A percentile compares a stretch with the other conserved stretches of the same genome.
Conservation (phyloP, 1,140 invertebrate genomes). For the Trichogramma pretiosum region DNA sequence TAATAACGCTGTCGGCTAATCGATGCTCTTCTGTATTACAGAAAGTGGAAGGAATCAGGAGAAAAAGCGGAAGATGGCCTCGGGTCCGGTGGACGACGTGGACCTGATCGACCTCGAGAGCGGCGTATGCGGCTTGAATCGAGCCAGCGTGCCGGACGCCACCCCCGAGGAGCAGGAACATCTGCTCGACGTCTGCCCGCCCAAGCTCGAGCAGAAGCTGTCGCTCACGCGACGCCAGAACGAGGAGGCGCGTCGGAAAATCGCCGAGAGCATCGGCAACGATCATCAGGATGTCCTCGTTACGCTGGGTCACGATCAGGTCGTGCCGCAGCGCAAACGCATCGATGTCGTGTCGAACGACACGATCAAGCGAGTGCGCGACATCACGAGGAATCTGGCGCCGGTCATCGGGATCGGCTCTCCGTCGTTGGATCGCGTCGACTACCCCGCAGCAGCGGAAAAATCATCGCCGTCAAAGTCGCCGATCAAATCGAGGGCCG, state of each 20-base stretch:
- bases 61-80: conserved; percentile 11
- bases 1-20: too few species aligned
- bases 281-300: conserved; percentile 31
- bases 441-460: not conserved
- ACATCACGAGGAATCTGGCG: conserved; percentile 40
- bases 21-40: too few species aligned
- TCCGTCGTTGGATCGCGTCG: conserved; percentile 3
- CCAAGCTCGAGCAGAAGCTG: conserved; percentile 38
- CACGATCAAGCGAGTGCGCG: conserved; percentile 39
- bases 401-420: conserved; percentile 28
- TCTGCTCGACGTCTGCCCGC: conserved; percentile 39
- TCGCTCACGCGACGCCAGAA: conserved; percentile 26
- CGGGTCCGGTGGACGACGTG: conserved; percentile 26
- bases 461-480: not conserved
- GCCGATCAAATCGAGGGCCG: conserved; percentile 4
- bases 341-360: conserved; percentile 43
- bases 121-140: conserved; percentile 16
- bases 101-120: conserved; percentile 41
- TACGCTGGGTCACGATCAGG: conserved; percentile 39
- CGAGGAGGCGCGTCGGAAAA: conserved; percentile 20
- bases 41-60: too few species aligned
- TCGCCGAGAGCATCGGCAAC: conserved; percentile 17
- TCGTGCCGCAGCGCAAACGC: conserved; percentile 34
- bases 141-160: conserved; percentile 18
- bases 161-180: conserved; percentile 39